These are phyloP conservation scores for Lates japonicus DNA, from an alignment of 2,797 vertebrate species.

Conservation along the genomic window DNA sequence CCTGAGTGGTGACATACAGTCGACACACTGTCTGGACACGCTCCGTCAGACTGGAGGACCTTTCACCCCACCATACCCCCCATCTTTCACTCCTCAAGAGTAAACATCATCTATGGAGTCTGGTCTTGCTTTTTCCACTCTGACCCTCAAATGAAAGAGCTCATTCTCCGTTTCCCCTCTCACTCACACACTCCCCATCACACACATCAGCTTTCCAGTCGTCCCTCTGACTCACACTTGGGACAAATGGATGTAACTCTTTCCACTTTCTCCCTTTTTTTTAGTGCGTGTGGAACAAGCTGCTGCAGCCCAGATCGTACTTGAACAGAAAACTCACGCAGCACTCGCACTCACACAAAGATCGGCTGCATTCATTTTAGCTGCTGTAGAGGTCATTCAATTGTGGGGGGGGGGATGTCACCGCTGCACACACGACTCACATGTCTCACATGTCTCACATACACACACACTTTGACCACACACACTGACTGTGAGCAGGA, in stretches of 20 bases:
- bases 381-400: too few species aligned
- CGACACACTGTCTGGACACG: slow-evolving; percentile 39
- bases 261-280: slow-evolving; percentile 75
- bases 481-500: slow-evolving; percentile 5
- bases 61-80: slow-evolving; percentile 64
- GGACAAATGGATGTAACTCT: slow-evolving; percentile 61
- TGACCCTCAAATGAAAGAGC: slow-evolving; percentile 81
- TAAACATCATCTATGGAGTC: slow-evolving; percentile 76
- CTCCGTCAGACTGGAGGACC: slow-evolving; percentile 53
- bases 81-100: slow-evolving; percentile 68
- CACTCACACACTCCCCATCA: slow-evolving; percentile 45
- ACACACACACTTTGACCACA: slow-evolving; percentile 22
- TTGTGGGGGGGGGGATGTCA: slow-evolving; percentile 3
- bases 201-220: slow-evolving; percentile 61
- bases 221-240: slow-evolving; percentile 74
- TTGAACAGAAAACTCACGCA: slow-evolving; percentile 25
- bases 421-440: slow-evolving; percentile 31
- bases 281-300: slow-evolving; percentile 28
- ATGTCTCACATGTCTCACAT: slow-evolving; percentile 17
- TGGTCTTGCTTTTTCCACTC: slow-evolving; percentile 73
- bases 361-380: slow-evolving; percentile 41
- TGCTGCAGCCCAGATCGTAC: slow-evolving; percentile 22
- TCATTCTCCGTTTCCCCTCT: slow-evolving; percentile 74
- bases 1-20: slow-evolving; percentile 23
- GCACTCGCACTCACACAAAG: background rate